phyloP scores from a whole-genome alignment of 1,140 invertebrate species.

The Lepeophtheirus salmonis region DNA sequence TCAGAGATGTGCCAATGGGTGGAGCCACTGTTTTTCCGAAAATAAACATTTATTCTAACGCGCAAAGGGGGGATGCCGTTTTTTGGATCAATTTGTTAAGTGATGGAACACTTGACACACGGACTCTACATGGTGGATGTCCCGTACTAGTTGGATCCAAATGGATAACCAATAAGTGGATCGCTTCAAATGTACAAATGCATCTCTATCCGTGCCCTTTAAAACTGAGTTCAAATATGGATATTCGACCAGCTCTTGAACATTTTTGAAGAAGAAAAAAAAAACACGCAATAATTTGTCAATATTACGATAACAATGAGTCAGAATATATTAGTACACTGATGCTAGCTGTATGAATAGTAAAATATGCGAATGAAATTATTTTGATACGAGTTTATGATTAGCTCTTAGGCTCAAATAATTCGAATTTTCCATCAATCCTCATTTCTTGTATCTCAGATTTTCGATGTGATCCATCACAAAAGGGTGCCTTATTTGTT shows the following conservation, averaged over 20 bases:
- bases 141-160: constrained; percentile 19
- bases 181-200: constrained; percentile 25
- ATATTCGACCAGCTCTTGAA: background rate
- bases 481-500: constrained; percentile 80
- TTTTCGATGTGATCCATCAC: constrained; percentile 71
- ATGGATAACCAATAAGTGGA: constrained; percentile 27
- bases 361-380: too few relatives aligned
- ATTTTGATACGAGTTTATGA: too few relatives aligned
- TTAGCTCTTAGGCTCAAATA: constrained; percentile 8
- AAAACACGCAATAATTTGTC: too few relatives aligned
- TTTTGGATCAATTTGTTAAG: constrained; percentile 14
- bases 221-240: background rate
- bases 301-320: too few relatives aligned
- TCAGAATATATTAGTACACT: too few relatives aligned
- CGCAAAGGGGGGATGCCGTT: background rate
- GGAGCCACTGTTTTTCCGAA: constrained; percentile 9
- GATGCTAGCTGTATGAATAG: too few relatives aligned
- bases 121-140: constrained; percentile 1
- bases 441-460: constrained; percentile 22
- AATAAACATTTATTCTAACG: background rate
- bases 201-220: constrained; percentile 22
- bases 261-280: too few relatives aligned
- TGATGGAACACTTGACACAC: background rate
- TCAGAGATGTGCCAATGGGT: constrained; percentile 25
- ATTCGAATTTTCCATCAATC: constrained; percentile 8